These are phyloP conservation scores for Sinodicranocentrus sp. DNA, from an alignment of 2,888 invertebrate species.

Conservation along the genomic window DNA sequence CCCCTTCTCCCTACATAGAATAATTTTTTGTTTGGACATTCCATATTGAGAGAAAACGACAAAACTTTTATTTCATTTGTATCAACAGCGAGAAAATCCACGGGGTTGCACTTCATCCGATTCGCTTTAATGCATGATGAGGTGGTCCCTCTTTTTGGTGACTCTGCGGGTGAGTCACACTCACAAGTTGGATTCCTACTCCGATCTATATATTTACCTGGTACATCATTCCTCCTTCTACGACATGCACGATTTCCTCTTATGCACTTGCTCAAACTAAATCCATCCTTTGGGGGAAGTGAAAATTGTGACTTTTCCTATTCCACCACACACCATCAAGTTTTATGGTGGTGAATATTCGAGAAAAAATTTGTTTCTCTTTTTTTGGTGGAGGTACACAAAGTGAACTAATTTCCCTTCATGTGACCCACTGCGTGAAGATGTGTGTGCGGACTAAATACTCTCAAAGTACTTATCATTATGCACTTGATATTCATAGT, in stretches of 20 bases:
- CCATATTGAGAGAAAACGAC: conserved; percentile 19
- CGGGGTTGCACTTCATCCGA: conserved; percentile 51
- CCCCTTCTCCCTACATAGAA: too few species aligned
- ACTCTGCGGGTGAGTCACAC: conserved; percentile 61
- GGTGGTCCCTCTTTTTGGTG: conserved; percentile 56
- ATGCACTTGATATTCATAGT: neutral
- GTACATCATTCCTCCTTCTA: neutral
- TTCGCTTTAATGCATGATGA: conserved; percentile 47
- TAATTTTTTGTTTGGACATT: conserved; percentile 15
- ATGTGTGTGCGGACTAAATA: conserved; percentile 24
- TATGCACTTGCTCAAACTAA: conserved; percentile 3
- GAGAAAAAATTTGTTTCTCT: conserved; percentile 37
- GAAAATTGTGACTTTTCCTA: too few species aligned
- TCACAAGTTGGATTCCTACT: conserved; percentile 20
- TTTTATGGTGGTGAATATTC: conserved; percentile 14
- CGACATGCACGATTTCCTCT: conserved; percentile 54
- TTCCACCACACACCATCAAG: neutral
- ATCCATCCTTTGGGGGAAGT: neutral
- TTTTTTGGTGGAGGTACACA: conserved; percentile 14
- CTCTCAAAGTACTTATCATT: conserved; percentile 8
- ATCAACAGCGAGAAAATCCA: neutral
- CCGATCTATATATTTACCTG: conserved; percentile 39
- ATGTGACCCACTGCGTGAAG: conserved; percentile 53
- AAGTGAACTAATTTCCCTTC: conserved; percentile 53
- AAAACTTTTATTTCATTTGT: conserved; percentile 28